Evolutionary conservation across 2,888 invertebrate genomes (phyloP).

Genomic region (Ischnura elegans): DNA sequence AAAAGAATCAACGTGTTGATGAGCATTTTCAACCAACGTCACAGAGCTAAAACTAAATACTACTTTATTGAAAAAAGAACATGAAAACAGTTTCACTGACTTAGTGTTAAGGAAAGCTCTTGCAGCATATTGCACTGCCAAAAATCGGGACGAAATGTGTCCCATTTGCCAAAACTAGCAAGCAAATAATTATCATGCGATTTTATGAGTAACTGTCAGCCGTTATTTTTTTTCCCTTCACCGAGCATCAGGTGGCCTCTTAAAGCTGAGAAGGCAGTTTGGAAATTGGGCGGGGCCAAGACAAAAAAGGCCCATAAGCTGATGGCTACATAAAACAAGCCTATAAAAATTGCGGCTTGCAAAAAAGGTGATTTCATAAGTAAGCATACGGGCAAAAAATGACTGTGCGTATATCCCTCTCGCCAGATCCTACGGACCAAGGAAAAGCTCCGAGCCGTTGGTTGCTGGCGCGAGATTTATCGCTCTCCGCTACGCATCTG

Average conservation of each 20-base stretch:
- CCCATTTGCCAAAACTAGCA: background rate
- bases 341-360: slow-evolving; percentile 54
- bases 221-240: background rate
- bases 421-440: background rate
- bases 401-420: background rate
- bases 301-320: slow-evolving; percentile 36
- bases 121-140: too few species aligned
- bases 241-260: slow-evolving; percentile 59
- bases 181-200: background rate
- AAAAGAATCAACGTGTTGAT: too few species aligned
- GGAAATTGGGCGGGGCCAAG: slow-evolving; percentile 2
- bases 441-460: slow-evolving; percentile 42
- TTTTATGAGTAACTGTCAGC: background rate
- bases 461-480: slow-evolving; percentile 49
- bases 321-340: slow-evolving; percentile 52
- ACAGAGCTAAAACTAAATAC: too few species aligned
- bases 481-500: slow-evolving; percentile 57
- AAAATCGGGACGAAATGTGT: too few species aligned
- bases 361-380: slow-evolving; percentile 53
- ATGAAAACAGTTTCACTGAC: too few species aligned
- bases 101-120: too few species aligned
- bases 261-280: slow-evolving; percentile 30
- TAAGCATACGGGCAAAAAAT: slow-evolving; percentile 42
- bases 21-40: too few species aligned
- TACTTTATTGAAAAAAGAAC: too few species aligned